Evolutionary conservation across 2,113 vertebrate species (phyloP).

Genomic region (Oryzias javanicus): DNA sequence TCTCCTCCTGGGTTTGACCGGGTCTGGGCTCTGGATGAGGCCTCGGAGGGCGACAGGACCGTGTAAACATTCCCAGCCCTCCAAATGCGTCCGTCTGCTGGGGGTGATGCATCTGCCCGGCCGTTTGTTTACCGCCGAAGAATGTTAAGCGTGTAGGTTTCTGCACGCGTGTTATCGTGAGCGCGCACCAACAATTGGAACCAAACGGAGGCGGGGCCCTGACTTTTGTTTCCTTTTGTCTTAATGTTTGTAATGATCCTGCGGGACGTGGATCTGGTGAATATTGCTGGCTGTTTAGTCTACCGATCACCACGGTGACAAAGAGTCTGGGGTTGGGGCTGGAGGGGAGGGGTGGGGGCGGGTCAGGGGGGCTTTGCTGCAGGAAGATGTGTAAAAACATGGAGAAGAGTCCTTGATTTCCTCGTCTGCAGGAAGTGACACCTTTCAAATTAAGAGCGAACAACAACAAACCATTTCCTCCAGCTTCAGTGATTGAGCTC

Average conservation of each 20-base stretch:
- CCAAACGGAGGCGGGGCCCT: slow-evolving; percentile 25
- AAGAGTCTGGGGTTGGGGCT: slow-evolving; percentile 77
- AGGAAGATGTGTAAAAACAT: background rate
- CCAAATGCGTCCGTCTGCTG: slow-evolving; percentile 44
- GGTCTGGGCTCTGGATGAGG: slow-evolving; percentile 27
- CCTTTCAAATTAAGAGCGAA: slow-evolving; percentile 28
- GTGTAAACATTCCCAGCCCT: slow-evolving; percentile 67
- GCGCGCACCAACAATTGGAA: too few relatives aligned
- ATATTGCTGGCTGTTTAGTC: slow-evolving; percentile 89
- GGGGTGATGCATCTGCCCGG: slow-evolving; percentile 59
- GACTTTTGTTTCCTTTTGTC: slow-evolving; percentile 53
- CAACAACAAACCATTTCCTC: slow-evolving; percentile 21
- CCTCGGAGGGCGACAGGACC: slow-evolving; percentile 48
- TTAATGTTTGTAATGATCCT: slow-evolving; percentile 67
- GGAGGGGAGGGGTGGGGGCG: slow-evolving; percentile 26
- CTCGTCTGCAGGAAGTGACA: slow-evolving; percentile 33
- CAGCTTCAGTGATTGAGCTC: background rate
- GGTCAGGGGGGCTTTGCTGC: slow-evolving; percentile 3
- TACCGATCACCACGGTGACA: slow-evolving; percentile 91
- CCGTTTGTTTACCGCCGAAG: slow-evolving; percentile 63
- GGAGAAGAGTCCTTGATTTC: slow-evolving; percentile 5
- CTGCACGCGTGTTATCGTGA: slow-evolving; percentile 25
- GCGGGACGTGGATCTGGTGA: slow-evolving; percentile 68
- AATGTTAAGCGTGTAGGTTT: slow-evolving; percentile 63
- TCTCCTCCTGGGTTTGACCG: slow-evolving; percentile 10